A percentile compares a stretch with the other conserved stretches of the same genome.
These are phyloP conservation scores for Drosophila demipolita DNA, from an alignment of 2,888 invertebrate genomes.

Conservation along the genomic window DNA sequence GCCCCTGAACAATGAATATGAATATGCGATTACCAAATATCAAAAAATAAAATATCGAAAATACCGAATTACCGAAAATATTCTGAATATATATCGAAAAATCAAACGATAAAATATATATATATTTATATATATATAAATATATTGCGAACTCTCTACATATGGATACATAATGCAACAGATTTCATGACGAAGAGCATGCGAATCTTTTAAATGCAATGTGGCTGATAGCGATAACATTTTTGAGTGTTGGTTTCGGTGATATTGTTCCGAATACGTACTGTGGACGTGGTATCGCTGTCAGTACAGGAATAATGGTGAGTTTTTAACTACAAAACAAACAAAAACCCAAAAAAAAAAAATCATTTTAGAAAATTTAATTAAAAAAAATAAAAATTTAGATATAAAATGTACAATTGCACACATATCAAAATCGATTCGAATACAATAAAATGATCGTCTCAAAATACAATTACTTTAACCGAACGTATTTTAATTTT, in stretches of 20 bases:
- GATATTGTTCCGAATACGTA: slow-evolving; percentile 99
- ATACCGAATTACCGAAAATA: slow-evolving; percentile 28
- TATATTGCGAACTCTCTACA: slow-evolving; percentile 31
- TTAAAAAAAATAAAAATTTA: not conserved
- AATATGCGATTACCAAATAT: slow-evolving; percentile 38
- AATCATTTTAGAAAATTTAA: slow-evolving; percentile 1
- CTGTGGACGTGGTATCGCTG: slow-evolving; percentile 99
- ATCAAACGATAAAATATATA: slow-evolving; percentile 26
- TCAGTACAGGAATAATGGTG: slow-evolving; percentile 99
- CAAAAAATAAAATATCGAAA: slow-evolving; percentile 18
- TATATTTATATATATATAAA: slow-evolving; percentile 34
- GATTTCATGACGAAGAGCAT: slow-evolving; percentile 99
- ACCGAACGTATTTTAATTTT: slow-evolving; percentile 40
- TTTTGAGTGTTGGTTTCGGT: slow-evolving; percentile 99
- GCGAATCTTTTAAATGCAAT: slow-evolving; percentile 99
- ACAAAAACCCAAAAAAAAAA: slow-evolving; percentile 41
- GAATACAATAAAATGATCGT: slow-evolving; percentile 12
- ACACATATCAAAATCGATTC: slow-evolving; percentile 52
- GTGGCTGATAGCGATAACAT: slow-evolving; percentile 99
- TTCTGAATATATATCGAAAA: slow-evolving; percentile 20
- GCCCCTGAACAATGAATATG: slow-evolving; percentile 41
- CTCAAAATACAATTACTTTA: slow-evolving; percentile 24
- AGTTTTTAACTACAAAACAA: slow-evolving; percentile 86
- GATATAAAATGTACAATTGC: slow-evolving; percentile 43
- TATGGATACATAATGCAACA: slow-evolving; percentile 83